Percentiles rank a stretch among this genome's conserved stretches.
phyloP scores from a whole-genome alignment of 2,888 invertebrate species.

The Campoletis raptor region DNA sequence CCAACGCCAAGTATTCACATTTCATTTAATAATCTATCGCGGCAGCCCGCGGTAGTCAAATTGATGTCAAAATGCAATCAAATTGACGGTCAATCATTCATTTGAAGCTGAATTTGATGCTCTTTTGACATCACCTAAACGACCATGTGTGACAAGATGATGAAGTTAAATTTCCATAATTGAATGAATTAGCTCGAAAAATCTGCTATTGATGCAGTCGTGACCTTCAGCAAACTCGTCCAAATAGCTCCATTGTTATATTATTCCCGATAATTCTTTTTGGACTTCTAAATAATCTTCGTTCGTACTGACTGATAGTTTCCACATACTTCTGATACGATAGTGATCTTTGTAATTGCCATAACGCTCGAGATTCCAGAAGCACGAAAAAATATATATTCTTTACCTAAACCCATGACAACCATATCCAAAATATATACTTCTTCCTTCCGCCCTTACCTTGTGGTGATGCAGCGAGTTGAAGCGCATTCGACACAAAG shows the following conservation, averaged over 20 bases:
- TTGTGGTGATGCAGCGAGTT: not conserved
- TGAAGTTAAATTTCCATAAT: not conserved
- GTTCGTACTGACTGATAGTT: not conserved
- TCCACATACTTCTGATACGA: no score
- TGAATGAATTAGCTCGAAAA: not conserved
- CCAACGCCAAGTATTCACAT: no score
- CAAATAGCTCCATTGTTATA: not conserved
- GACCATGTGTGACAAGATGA: not conserved
- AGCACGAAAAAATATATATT: not conserved
- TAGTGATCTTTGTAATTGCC: not conserved
- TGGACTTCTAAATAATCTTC: not conserved
- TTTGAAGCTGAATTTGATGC: no score
- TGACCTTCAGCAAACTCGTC: not conserved
- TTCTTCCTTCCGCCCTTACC: not conserved
- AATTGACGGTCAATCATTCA: no score
- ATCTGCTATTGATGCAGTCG: not conserved
- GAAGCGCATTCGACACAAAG: constrained; percentile 25
- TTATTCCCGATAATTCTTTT: not conserved
- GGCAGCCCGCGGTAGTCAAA: no score
- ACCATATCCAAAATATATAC: not conserved
- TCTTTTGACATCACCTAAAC: no score
- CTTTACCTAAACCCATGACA: not conserved
- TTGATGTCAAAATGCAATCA: no score
- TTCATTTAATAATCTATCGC: no score
- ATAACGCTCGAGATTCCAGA: not conserved